These are phyloP conservation scores for Cyprinodon diabolis DNA, from an alignment of 2,797 vertebrate species.

Conservation along the genomic window DNA sequence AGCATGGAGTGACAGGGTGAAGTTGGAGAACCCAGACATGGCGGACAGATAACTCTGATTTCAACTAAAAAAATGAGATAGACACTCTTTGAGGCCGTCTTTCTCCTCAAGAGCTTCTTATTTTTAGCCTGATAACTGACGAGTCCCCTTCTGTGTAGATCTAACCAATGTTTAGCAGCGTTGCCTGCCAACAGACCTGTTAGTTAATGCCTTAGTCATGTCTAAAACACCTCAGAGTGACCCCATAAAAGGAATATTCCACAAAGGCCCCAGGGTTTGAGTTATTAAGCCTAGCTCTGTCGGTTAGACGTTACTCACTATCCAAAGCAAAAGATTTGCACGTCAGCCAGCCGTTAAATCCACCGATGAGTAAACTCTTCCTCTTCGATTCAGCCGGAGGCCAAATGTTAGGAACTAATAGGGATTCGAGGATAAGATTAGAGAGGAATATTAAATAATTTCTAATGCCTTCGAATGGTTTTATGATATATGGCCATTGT, in stretches of 20 bases:
- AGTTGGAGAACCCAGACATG: constrained; percentile 45
- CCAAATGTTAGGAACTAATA: constrained; percentile 37
- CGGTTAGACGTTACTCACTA: constrained; percentile 76
- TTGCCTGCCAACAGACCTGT: constrained; percentile 49
- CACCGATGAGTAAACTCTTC: constrained; percentile 67
- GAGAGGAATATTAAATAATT: constrained; percentile 32
- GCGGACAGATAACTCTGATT: constrained; percentile 60
- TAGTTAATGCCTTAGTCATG: constrained; percentile 66
- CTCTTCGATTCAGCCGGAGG: constrained; percentile 49
- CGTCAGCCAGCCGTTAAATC: constrained; percentile 57
- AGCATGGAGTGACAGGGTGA: constrained; percentile 39
- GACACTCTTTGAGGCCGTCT: constrained; percentile 48
- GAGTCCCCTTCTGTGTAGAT: constrained; percentile 55
- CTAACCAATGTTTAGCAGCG: constrained; percentile 33
- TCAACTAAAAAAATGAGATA: constrained; percentile 61
- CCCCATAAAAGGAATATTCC: constrained; percentile 75
- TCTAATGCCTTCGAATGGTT: constrained; percentile 33
- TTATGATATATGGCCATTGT: constrained; percentile 61
- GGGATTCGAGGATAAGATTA: constrained; percentile 40
- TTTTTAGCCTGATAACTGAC: constrained; percentile 71
- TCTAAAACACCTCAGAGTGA: constrained; percentile 53
- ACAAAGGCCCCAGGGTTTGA: constrained; percentile 58
- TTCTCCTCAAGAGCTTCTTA: constrained; percentile 65
- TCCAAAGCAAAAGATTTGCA: constrained; percentile 58
- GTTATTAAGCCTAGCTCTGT: constrained; percentile 57